A percentile compares a stretch with the other conserved stretches of the same genome.
Conservation (phyloP, 2,797 vertebrate species). For the Spinus olivaceus region DNA sequence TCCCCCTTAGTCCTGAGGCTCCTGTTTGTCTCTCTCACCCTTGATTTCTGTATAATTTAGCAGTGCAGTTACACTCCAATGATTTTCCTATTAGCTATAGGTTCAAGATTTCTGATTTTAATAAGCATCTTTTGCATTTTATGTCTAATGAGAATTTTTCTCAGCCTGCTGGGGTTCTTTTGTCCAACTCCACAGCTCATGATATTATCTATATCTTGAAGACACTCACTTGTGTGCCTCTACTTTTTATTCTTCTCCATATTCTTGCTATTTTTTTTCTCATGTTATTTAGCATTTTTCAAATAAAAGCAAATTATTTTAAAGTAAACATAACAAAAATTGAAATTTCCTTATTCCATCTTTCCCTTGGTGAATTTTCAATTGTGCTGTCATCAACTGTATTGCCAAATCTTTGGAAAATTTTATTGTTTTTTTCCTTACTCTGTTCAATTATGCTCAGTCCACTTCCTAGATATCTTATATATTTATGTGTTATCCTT, state of each 20-base stretch:
- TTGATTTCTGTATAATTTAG: not conserved
- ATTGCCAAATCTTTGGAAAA: not conserved
- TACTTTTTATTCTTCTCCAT: not conserved
- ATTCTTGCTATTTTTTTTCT: not conserved
- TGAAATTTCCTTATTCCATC: not conserved
- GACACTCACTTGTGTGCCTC: not conserved
- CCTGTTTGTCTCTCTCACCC: not conserved
- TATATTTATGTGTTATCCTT: not conserved
- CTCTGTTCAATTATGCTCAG: not conserved
- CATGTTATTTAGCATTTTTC: not conserved
- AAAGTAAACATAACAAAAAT: not conserved
- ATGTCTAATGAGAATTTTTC: not conserved
- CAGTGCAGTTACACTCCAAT: not conserved
- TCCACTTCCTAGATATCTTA: not conserved
- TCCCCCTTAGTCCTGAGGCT: not conserved
- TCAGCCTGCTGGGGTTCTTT: not conserved
- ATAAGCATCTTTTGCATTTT: not conserved
- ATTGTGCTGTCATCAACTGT: not conserved
- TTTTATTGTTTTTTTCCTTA: not conserved
- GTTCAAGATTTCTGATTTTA: not conserved
- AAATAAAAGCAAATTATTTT: not conserved
- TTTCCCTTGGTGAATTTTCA: not conserved
- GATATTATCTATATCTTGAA: not conserved
- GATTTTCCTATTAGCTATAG: not conserved
- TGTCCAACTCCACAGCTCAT: not conserved